phyloP scores from a whole-genome alignment of 1,140 invertebrate species.

The Drosophila subobscura region DNA sequence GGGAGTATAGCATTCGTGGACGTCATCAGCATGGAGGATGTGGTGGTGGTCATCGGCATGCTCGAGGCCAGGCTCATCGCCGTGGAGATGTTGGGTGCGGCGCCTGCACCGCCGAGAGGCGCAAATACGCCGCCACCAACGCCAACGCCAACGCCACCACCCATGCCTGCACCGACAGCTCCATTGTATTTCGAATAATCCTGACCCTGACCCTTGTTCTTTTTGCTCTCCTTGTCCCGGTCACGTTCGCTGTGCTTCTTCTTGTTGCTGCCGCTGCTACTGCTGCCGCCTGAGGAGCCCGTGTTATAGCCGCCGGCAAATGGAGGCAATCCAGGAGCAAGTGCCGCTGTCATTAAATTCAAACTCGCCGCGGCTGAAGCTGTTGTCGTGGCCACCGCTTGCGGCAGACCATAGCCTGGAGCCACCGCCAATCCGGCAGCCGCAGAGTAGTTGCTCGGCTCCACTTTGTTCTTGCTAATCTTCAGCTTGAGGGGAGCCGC shows the following conservation, averaged over 20 bases:
- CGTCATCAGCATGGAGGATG: conserved; percentile 48
- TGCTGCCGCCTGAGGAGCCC: conserved; percentile 36
- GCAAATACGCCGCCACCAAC: conserved; percentile 38
- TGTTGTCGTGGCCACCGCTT: conserved; percentile 4
- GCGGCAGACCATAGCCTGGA: conserved; percentile 27
- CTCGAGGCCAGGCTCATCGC: conserved; percentile 25
- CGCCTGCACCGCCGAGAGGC: conserved; percentile 68
- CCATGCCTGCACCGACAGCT: conserved; percentile 2
- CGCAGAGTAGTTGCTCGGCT: conserved; percentile 64
- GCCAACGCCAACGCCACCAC: conserved; percentile 15
- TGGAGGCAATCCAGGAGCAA: conserved; percentile 44
- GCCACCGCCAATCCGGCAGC: conserved; percentile 41
- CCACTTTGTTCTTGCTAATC: conserved; percentile 86
- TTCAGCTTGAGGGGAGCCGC: conserved; percentile 85
- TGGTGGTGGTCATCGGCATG: conserved; percentile 23
- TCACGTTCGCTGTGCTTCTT: conserved; percentile 86
- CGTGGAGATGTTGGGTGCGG: conserved; percentile 42
- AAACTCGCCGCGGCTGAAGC: not conserved
- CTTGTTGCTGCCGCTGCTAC: conserved; percentile 68
- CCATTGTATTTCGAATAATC: conserved; percentile 74
- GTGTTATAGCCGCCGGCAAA: conserved; percentile 31
- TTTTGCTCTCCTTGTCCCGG: conserved; percentile 82
- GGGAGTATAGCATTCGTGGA: conserved; percentile 11
- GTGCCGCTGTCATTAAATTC: conserved; percentile 29
- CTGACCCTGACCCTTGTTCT: conserved; percentile 76